Evolutionary conservation across 2,888 invertebrate genomes (phyloP), one percentile per base, ranked within the genome.

Genomic region (Heliconius hortense): DNA sequence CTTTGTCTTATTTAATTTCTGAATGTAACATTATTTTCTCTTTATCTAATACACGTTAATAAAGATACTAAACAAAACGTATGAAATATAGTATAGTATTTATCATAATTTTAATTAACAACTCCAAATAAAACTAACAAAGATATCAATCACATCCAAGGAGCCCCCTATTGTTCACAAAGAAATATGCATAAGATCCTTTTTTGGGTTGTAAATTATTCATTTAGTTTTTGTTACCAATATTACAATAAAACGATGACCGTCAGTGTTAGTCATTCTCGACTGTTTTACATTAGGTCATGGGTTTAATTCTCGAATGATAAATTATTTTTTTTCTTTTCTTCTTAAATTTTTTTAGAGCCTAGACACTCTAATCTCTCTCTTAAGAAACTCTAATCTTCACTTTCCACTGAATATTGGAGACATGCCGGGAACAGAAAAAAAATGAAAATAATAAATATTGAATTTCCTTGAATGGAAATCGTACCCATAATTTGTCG

Each of bases 71-170:
- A 59, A 24, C 35, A 64, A 64, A 28, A 64, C 13, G 24, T 39
- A 39, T 64, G 5, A 39, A 64, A 24, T 43, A 67, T 43, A 26
- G 39, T 43, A 43, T 26, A 18, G 18, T 26, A 53, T 28, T n/a
- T 8, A 75, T 75, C 56, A 73, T 71, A 75, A 73, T 74, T 71
- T 73, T 73, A 78, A 78, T 75, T 76, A 73, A n/a, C 56, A 53
- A 26, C 63, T 60, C 64, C 67, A 73, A 77, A 75, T 68, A 28
- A 28, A 3, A 72, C 53, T 74, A 53, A 75, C 26, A 70, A 62
- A 73, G 73, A 26, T 75, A 48, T 48, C 18, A 48, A 77, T 77
- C 53, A 68, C 48, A 60, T 8, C 66, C 72, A 48, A 59, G 48
- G 39, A 63, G 35, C 64, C 70, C 72, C 71, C 78, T 68, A 75